These are phyloP conservation scores for Limnephilus lunatus DNA, from an alignment of 2,888 invertebrate genomes.

Conservation along the genomic window DNA sequence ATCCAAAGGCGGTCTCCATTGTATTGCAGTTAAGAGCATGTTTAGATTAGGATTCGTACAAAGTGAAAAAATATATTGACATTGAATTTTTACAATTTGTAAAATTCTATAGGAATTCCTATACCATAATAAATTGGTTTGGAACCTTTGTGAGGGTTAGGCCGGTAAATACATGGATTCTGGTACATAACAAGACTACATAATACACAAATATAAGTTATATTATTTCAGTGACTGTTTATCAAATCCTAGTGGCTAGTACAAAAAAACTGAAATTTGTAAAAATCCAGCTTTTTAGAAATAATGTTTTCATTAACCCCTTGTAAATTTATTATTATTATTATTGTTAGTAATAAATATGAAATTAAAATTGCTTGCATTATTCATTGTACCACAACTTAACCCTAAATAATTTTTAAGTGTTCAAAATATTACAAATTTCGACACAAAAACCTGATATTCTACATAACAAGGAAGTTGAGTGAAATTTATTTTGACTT, in stretches of 20 bases:
- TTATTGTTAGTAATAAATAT: background rate
- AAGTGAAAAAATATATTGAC: background rate
- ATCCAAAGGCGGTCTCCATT: background rate
- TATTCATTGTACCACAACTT: background rate
- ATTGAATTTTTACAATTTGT: background rate
- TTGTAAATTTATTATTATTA: background rate
- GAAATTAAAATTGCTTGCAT: background rate
- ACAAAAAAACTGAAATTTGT: background rate
- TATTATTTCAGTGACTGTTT: background rate
- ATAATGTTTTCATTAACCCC: background rate
- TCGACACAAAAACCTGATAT: too few relatives aligned
- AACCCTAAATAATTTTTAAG: background rate
- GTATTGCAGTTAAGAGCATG: background rate
- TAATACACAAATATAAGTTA: background rate
- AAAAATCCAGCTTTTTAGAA: slow-evolving; percentile 2
- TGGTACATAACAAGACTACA: background rate
- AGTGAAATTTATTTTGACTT: too few relatives aligned
- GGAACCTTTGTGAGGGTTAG: background rate
- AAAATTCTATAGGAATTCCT: background rate
- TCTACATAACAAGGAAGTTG: too few relatives aligned
- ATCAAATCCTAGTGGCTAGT: background rate
- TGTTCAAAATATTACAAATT: too few relatives aligned
- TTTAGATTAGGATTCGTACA: background rate
- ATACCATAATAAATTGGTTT: background rate
- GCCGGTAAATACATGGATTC: background rate